These are phyloP conservation scores for Heliconius charithonia DNA, from an alignment of 2,888 invertebrate genomes.

Conservation along the genomic window DNA sequence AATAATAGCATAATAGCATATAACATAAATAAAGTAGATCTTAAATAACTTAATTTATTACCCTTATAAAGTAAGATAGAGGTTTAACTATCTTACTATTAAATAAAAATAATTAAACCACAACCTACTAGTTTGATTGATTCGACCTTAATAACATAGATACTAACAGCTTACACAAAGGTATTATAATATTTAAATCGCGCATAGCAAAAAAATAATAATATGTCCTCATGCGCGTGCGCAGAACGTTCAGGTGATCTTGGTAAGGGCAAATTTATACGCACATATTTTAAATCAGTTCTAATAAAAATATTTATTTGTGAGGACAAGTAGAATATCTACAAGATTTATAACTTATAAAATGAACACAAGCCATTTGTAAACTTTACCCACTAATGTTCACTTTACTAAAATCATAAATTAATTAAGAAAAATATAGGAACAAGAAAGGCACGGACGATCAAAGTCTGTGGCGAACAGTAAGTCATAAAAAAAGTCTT, in stretches of 20 bases:
- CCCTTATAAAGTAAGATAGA: background rate
- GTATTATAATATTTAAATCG: slow-evolving; percentile 35
- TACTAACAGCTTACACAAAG: slow-evolving; percentile 20
- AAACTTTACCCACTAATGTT: too few species aligned
- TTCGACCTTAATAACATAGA: slow-evolving; percentile 24
- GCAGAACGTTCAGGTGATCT: slow-evolving; percentile 53
- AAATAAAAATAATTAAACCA: slow-evolving; percentile 15
- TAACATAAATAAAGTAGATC: background rate
- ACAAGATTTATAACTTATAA: too few species aligned
- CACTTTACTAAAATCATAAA: too few species aligned
- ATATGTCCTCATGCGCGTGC: slow-evolving; percentile 57
- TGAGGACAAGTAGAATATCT: too few species aligned
- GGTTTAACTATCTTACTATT: background rate
- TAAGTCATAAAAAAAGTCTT: too few species aligned
- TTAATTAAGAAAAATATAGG: too few species aligned
- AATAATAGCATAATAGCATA: background rate
- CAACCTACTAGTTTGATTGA: slow-evolving; percentile 13
- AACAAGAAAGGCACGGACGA: too few species aligned
- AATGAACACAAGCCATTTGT: too few species aligned
- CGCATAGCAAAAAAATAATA: slow-evolving; percentile 77
- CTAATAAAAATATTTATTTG: background rate
- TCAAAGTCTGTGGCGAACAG: too few species aligned
- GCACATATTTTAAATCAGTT: background rate
- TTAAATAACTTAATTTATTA: background rate
- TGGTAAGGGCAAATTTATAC: slow-evolving; percentile 53